phyloP scores from a whole-genome alignment of 2,888 invertebrate species.

The Spodoptera picta region DNA sequence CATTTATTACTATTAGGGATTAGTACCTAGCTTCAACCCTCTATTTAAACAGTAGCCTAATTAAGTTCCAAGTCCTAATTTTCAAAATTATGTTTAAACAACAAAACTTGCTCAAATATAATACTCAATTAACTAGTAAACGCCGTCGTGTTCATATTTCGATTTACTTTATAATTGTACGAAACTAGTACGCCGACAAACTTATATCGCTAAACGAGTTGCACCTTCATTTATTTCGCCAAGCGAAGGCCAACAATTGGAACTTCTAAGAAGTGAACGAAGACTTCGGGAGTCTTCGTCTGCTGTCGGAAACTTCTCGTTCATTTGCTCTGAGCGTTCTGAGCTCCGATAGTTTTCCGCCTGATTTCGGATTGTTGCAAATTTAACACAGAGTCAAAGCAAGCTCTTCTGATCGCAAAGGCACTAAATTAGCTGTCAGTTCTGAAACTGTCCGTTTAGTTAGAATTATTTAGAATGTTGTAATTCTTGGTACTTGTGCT shows the following conservation, averaged over 20 bases:
- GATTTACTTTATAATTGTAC: conserved; percentile 38
- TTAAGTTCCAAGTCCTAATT: no score
- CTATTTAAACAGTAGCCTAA: no score
- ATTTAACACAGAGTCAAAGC: conserved; percentile 78
- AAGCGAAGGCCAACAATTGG: conserved; percentile 56
- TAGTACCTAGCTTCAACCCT: no score
- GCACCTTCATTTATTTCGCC: conserved; percentile 50
- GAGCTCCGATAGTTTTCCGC: conserved; percentile 80
- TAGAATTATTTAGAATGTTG: conserved; percentile 56
- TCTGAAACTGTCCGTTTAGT: conserved; percentile 58
- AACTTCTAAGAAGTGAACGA: conserved; percentile 58
- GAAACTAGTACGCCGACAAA: conserved; percentile 27
- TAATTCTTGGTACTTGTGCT: conserved; percentile 37
- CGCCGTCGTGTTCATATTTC: conserved; percentile 2
- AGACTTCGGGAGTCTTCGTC: conserved; percentile 67
- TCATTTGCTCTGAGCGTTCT: conserved; percentile 70
- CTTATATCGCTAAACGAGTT: conserved; percentile 39
- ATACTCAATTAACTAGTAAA: no score
- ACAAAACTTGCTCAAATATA: no score
- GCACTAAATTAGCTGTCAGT: conserved; percentile 74
- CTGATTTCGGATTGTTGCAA: conserved; percentile 82
- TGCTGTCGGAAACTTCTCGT: conserved; percentile 74
- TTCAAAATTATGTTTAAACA: no score
- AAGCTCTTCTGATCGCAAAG: conserved; percentile 73
- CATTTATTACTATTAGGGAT: no score